Evolutionary conservation across 2,113 vertebrate genomes (phyloP), one percentile per base, ranked within the genome.

Genomic region (Centrocercus urophasianus): DNA sequence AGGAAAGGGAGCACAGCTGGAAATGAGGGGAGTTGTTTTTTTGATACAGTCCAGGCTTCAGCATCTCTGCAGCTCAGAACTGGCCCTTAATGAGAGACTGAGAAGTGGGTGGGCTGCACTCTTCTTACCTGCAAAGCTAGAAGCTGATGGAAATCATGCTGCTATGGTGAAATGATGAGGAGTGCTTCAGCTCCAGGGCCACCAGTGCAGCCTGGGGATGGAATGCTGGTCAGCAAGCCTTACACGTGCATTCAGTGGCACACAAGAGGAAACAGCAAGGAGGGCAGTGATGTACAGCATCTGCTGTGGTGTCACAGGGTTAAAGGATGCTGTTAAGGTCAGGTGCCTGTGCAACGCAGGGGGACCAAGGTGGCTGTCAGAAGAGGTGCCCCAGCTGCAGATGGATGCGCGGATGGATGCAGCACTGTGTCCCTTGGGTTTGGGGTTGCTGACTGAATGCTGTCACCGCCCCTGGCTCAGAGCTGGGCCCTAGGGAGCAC

Each of bases 381-480:
- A 64, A 50, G 42, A 64, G 1, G 5, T 79, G 8, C 17, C 43
- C 21, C 38, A 13, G 61, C 21, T 54, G n/a, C 25, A n/a, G 38
- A 3, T n/a, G n/a, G 28, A 52, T 0, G 0, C 19, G 36, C 7
- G 36, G 64, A 40, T 48, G 34, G 38, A 50, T 45, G 59, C 40
- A 61, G 5, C 14, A 20, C 25, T 24, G 3, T 36, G 8, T 34
- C 20, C 64, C 20, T 42, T 0, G 1, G 47, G 16, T 7, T 54
- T 78, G 65, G 20, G 25, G 38, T 60, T 17, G 10, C 13, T 7
- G 4, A 30, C 45, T 13, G 34, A 28, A 15, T 27, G 25, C 30
- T 30, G 6, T 42, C n/a, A 2, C 59, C 22, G 4, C 30, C 79
- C 12, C 28, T 13, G 2, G 10, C 30, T 60, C 45, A 38, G 67